Percentiles rank a stretch among this genome's conserved stretches.
phyloP scores from a whole-genome alignment of 2,797 vertebrate genomes.

The Mus spretus region DNA sequence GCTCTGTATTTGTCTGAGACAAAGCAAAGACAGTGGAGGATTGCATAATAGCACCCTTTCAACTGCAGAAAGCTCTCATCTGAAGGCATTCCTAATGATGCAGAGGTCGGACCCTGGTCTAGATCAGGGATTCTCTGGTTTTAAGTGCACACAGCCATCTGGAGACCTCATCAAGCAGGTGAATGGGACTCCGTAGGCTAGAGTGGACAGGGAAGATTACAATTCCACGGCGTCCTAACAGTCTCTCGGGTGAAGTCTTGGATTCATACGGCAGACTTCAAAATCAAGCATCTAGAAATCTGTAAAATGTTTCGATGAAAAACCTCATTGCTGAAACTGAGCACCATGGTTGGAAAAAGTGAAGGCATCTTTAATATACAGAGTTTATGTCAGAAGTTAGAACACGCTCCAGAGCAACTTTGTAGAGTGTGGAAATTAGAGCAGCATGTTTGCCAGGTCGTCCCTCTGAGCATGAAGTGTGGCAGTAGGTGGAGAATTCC shows the following conservation, averaged over 20 bases:
- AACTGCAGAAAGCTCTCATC: conserved; percentile 9
- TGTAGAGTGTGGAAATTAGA: background rate
- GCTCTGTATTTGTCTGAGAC: conserved; percentile 23
- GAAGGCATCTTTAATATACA: background rate
- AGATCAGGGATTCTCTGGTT: background rate
- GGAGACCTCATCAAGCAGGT: conserved; percentile 14
- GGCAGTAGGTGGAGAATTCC: background rate
- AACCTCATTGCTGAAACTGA: background rate
- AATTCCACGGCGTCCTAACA: background rate
- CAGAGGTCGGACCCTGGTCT: background rate
- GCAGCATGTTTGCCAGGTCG: conserved; percentile 9
- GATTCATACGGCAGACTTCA: background rate
- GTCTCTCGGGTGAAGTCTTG: background rate
- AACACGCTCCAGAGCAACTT: background rate
- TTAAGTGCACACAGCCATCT: background rate
- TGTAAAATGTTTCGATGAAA: conserved; percentile 5
- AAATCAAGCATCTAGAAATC: conserved; percentile 16
- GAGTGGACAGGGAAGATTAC: background rate
- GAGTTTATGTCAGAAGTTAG: conserved; percentile 31
- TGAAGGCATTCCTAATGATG: conserved; percentile 26
- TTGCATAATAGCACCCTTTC: background rate
- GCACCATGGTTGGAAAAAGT: background rate
- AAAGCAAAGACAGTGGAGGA: conserved; percentile 31
- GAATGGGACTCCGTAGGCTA: background rate
- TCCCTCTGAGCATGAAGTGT: background rate